These are phyloP conservation scores for Stichodactyla mertensii DNA, from an alignment of 64 coral and sea anemone genomes.

Conservation along the genomic window DNA sequence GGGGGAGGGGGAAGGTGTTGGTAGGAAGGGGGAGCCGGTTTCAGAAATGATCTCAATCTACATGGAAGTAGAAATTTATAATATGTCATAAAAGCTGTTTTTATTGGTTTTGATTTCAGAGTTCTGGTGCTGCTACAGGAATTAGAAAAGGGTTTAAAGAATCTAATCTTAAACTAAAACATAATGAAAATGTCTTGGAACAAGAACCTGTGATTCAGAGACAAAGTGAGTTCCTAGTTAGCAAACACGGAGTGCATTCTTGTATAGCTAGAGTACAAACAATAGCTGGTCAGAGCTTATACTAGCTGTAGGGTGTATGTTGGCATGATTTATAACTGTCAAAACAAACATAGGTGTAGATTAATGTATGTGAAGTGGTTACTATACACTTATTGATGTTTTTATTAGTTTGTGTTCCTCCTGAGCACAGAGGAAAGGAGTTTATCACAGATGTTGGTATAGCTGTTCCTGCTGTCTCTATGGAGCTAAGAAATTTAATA, in stretches of 20 bases:
- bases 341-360: too few relatives aligned
- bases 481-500: constrained; percentile 2
- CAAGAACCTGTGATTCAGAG: constrained; percentile 15
- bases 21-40: too few relatives aligned
- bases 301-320: too few relatives aligned
- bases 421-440: constrained; percentile 27
- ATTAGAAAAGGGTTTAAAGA: constrained; percentile 24
- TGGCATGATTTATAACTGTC: too few relatives aligned
- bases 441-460: constrained; percentile 5
- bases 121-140: not conserved
- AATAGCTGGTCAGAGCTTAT: not conserved
- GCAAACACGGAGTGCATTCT: not conserved
- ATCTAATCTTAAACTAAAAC: constrained; percentile 21
- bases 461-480: constrained; percentile 5
- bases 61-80: too few relatives aligned
- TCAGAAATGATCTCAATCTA: too few relatives aligned
- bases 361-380: not conserved
- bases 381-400: not conserved
- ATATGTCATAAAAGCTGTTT: too few relatives aligned
- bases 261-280: not conserved
- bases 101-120: not conserved
- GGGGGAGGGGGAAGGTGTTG: too few relatives aligned
- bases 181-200: constrained; percentile 1
- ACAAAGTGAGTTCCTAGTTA: constrained; percentile 1
- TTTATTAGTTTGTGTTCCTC: constrained; percentile 14